Base-by-base conservation (phyloP, 2,113 vertebrate species). In the Pycnonotus jocosus region DNA sequence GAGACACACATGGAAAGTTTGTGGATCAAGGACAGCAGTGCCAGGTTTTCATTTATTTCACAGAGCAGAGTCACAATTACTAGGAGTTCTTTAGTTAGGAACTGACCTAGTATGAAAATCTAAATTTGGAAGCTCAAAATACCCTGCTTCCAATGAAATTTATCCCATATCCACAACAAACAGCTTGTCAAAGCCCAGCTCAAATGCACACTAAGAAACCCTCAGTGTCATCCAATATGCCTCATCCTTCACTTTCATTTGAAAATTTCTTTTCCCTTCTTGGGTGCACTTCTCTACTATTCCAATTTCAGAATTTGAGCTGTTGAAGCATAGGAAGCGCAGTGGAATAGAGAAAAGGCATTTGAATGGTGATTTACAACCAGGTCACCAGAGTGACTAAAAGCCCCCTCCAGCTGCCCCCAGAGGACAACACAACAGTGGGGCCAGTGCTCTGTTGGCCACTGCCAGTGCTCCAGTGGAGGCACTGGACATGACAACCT, bases 401-500 rank as follows among this genome's bases (percentile, higher is more conserved):
- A 77, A 12, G 1, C 2, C 13, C 17, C 6, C 25, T 38, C 47
- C 35, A 40, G 5, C 11, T 68, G 69, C 7, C n/a, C 11, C 11
- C 21, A 69, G 21, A 1, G 7, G 10, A 62, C 18, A 37, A 11
- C 0, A 0, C 9, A 11, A 1, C 5, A 0, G 40, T 11, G 45
- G 38, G 64, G 25, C 19, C 1, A 4, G n/a, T 6, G 19, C 15
- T 9, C 6, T 1, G 1, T 9, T 31, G 15, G 48, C 35, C 68
- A 15, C 0, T 23, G 56, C 66, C 74, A 60, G 60, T 0, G 0
- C 38, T 19, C 35, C 42, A 18, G 15, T 6, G 31, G 12, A 12
- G 37, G 2, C 60, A 45, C 11, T 0, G 0, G 61, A 18, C 40
- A 60, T 0, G 0, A 31, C 0, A 1, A 42, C 53, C 45, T 27